A percentile compares a stretch with the other conserved stretches of the same genome.
These are phyloP conservation scores for Stenichneumon culpator DNA, from an alignment of 2,888 invertebrate genomes.

Conservation along the genomic window DNA sequence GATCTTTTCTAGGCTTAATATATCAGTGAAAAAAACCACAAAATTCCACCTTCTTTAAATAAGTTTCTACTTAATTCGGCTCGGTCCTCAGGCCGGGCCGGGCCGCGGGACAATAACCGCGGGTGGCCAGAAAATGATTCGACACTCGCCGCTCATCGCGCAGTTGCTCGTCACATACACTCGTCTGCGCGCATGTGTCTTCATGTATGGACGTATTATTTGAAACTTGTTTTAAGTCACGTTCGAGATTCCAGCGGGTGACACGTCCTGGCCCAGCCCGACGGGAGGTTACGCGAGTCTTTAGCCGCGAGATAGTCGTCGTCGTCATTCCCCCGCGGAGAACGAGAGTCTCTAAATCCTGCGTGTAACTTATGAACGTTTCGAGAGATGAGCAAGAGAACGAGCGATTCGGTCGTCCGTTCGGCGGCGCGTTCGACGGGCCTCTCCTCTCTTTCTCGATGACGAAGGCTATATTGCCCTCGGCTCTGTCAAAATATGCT, in stretches of 20 bases:
- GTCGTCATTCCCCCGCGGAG: slow-evolving; percentile 38
- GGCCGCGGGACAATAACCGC: slow-evolving; percentile 58
- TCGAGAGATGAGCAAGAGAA: slow-evolving; percentile 54
- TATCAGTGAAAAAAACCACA: neutral
- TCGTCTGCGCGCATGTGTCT: neutral
- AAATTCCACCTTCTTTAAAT: neutral
- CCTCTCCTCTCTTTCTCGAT: slow-evolving; percentile 68
- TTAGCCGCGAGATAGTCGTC: slow-evolving; percentile 22
- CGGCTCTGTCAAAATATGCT: slow-evolving; percentile 80
- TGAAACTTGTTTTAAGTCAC: slow-evolving; percentile 66
- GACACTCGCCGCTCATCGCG: slow-evolving; percentile 55
- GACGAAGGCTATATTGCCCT: slow-evolving; percentile 77
- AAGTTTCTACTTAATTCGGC: slow-evolving; percentile 49
- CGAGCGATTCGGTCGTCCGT: slow-evolving; percentile 29
- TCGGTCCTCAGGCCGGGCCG: slow-evolving; percentile 32
- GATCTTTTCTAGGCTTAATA: neutral
- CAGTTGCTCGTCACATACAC: neutral
- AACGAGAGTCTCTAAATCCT: slow-evolving; percentile 35
- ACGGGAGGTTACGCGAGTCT: slow-evolving; percentile 65
- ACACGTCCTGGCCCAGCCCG: slow-evolving; percentile 64
- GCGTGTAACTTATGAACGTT: slow-evolving; percentile 49
- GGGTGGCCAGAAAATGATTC: slow-evolving; percentile 64
- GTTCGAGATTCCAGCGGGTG: slow-evolving; percentile 65
- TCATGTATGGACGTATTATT: slow-evolving; percentile 22
- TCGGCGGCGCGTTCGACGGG: slow-evolving; percentile 59